Evolutionary conservation across 2,113 vertebrate genomes (phyloP).

Genomic region (Vulpes ferrilata): DNA sequence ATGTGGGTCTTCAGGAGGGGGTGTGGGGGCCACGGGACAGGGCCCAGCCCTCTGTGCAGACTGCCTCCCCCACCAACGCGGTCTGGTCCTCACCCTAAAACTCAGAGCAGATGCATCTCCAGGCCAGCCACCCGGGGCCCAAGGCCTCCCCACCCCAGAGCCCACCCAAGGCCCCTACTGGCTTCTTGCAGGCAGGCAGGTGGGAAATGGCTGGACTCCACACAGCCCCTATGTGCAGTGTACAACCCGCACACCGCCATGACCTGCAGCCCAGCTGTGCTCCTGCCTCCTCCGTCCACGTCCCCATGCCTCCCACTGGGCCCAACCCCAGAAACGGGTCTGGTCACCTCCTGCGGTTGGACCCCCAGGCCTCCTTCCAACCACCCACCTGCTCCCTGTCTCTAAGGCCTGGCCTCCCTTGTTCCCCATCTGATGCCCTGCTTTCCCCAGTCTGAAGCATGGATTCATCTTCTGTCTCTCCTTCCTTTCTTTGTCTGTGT

Average conservation of each 20-base stretch:
- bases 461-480: no score
- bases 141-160: not conserved
- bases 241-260: not conserved
- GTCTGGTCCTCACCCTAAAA: not conserved
- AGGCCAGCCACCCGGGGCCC: accelerated
- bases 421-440: not conserved
- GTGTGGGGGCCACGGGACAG: not conserved
- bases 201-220: not conserved
- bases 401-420: not conserved
- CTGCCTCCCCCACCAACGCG: not conserved
- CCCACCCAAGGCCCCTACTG: no score
- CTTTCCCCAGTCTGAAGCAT: not conserved
- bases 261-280: no score
- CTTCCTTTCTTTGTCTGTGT: not conserved
- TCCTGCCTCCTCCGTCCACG: no score
- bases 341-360: not conserved
- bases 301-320: not conserved
- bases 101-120: not conserved
- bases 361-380: not conserved
- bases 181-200: not conserved
- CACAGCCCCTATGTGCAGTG: not conserved
- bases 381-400: not conserved
- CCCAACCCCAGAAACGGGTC: not conserved
- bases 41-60: not conserved
- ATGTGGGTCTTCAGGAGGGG: not conserved